Percentiles rank a stretch among this genome's conserved stretches.
These are phyloP conservation scores for Charanyca ferruginea DNA, from an alignment of 2,888 invertebrate genomes.

Conservation along the genomic window DNA sequence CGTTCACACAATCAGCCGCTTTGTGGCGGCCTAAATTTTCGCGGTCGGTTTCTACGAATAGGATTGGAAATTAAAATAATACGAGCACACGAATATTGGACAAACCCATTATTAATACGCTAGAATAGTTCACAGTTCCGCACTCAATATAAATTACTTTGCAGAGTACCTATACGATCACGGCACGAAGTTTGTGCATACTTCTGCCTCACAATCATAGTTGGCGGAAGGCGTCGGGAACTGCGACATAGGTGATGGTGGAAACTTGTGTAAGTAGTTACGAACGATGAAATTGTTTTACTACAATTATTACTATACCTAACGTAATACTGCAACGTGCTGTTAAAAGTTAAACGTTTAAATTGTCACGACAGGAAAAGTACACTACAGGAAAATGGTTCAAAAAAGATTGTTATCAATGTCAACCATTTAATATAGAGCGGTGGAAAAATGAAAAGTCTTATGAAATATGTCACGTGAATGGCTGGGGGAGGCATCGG, in stretches of 20 bases:
- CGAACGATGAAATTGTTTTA: constrained; percentile 35
- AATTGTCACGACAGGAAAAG: constrained; percentile 4
- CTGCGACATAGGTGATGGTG: constrained; percentile 31
- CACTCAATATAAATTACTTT: constrained; percentile 38
- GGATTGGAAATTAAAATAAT: constrained; percentile 23
- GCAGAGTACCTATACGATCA: constrained; percentile 19
- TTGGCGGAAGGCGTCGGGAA: constrained; percentile 23
- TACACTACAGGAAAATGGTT: constrained; percentile 27
- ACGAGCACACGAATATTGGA: not conserved
- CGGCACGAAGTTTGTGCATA: constrained; percentile 40
- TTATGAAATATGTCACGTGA: constrained; percentile 71
- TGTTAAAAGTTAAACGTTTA: not conserved
- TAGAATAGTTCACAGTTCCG: constrained; percentile 37
- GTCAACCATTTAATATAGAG: constrained; percentile 47
- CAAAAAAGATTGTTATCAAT: constrained; percentile 46
- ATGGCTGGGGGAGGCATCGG: constrained; percentile 64
- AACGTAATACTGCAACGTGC: constrained; percentile 12
- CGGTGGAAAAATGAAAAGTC: constrained; percentile 63
- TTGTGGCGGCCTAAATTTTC: constrained; percentile 50
- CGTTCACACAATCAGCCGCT: constrained; percentile 29
- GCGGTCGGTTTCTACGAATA: constrained; percentile 35
- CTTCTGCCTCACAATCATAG: constrained; percentile 35
- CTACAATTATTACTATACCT: constrained; percentile 9
- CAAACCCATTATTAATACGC: not conserved
- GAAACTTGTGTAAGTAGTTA: constrained; percentile 28